These are phyloP conservation scores for Lepeophtheirus salmonis DNA, from an alignment of 1,140 invertebrate species.

Conservation along the genomic window DNA sequence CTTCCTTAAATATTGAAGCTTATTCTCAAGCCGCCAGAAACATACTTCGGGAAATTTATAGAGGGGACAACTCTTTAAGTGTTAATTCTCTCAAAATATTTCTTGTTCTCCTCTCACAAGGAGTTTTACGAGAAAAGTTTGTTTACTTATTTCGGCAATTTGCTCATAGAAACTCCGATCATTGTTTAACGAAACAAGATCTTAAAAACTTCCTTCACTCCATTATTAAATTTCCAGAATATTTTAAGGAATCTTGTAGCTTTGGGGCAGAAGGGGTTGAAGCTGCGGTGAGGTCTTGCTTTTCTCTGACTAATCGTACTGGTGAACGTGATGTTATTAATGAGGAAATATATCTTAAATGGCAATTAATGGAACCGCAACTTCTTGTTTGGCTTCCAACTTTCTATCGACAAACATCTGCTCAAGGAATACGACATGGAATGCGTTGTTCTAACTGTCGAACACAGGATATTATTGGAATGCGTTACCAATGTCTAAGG, in stretches of 20 bases:
- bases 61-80: constrained; percentile 30
- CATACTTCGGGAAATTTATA: constrained; percentile 13
- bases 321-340: not conserved
- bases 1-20: constrained; percentile 18
- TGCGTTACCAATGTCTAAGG: constrained; percentile 47
- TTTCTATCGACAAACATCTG: constrained; percentile 35
- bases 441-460: constrained; percentile 38
- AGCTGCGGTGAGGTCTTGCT: not conserved
- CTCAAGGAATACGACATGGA: constrained; percentile 36
- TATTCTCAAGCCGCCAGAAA: constrained; percentile 17
- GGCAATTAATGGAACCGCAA: constrained; percentile 39
- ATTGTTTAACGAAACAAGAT: not conserved
- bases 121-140: constrained; percentile 40
- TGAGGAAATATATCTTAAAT: constrained; percentile 35
- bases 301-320: not conserved
- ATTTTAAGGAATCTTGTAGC: not conserved
- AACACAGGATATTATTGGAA: constrained; percentile 33
- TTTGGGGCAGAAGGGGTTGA: constrained; percentile 5
- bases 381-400: constrained; percentile 39
- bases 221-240: not conserved
- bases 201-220: not conserved
- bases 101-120: constrained; percentile 39
- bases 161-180: not conserved
- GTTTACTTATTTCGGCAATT: constrained; percentile 37
- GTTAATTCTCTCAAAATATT: constrained; percentile 39